Percentiles rank a stretch among this genome's conserved stretches.
These are phyloP conservation scores for Nanorana parkeri DNA, from an alignment of 2,113 vertebrate species.

Conservation along the genomic window DNA sequence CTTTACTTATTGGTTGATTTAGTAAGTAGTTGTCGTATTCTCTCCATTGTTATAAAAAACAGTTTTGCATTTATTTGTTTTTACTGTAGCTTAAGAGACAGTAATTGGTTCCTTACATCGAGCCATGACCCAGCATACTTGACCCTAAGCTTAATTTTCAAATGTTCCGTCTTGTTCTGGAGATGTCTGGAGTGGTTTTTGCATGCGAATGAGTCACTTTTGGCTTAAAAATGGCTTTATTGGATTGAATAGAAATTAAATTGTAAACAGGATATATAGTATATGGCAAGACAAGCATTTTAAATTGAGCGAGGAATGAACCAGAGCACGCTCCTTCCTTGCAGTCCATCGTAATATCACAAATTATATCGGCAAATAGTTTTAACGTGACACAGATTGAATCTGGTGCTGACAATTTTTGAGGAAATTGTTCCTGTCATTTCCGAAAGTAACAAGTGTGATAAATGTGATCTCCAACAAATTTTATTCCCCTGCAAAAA, in stretches of 20 bases:
- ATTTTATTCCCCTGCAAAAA: slow-evolving; percentile 3
- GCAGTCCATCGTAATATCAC: not conserved
- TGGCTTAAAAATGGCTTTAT: not conserved
- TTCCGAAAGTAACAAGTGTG: slow-evolving; percentile 37
- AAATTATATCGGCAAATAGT: slow-evolving; percentile 9
- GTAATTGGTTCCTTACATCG: not conserved
- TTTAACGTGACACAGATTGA: slow-evolving; percentile 11
- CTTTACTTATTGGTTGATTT: too few relatives aligned
- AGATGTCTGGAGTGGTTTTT: not conserved
- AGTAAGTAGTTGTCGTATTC: too few relatives aligned
- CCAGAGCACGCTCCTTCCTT: not conserved
- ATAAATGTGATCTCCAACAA: slow-evolving; percentile 35
- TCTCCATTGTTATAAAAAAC: too few relatives aligned
- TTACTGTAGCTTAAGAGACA: not conserved
- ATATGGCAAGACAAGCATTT: not conserved
- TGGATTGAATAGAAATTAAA: not conserved
- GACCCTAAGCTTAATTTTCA: not conserved
- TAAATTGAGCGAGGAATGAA: not conserved
- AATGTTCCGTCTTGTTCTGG: slow-evolving; percentile 1
- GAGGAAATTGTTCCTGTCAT: slow-evolving; percentile 8
- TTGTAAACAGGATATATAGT: not conserved
- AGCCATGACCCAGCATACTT: slow-evolving; percentile 9
- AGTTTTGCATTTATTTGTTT: not conserved
- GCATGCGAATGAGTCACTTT: slow-evolving; percentile 5
- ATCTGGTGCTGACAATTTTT: not conserved